phyloP scores from a whole-genome alignment of 2,113 vertebrate species.

The Gobio gobio region DNA sequence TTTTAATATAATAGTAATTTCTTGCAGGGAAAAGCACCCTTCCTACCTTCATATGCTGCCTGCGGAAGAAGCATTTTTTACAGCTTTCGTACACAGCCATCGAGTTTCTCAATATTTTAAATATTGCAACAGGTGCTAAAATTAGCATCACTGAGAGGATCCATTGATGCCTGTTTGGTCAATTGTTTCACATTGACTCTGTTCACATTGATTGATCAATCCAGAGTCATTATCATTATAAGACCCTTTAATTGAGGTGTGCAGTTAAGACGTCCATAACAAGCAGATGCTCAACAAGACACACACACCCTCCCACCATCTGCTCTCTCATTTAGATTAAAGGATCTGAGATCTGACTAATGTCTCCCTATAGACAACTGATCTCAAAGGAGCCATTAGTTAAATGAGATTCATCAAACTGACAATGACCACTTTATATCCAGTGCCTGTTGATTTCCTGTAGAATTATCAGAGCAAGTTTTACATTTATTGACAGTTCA shows the following conservation, averaged over 20 bases:
- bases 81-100: no score
- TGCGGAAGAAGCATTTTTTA: no score
- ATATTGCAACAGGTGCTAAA: background rate
- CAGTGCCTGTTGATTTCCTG: background rate
- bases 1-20: no score
- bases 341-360: background rate
- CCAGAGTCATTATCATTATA: constrained; percentile 14
- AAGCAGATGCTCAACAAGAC: background rate
- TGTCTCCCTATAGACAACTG: constrained; percentile 13
- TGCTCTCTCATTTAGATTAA: constrained; percentile 10
- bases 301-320: background rate
- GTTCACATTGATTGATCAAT: constrained; percentile 7
- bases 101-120: background rate
- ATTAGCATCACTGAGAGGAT: constrained; percentile 6
- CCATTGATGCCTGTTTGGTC: background rate
- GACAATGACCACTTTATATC: constrained; percentile 1
- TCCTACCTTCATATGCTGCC: no score
- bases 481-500: background rate
- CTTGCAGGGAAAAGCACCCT: no score
- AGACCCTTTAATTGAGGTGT: constrained; percentile 12
- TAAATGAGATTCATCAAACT: constrained; percentile 24
- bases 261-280: constrained; percentile 3
- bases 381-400: constrained; percentile 36
- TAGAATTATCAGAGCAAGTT: background rate
- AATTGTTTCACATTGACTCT: background rate